phyloP scores from a whole-genome alignment of 2,113 vertebrate genomes.

The Lamprotornis superbus region DNA sequence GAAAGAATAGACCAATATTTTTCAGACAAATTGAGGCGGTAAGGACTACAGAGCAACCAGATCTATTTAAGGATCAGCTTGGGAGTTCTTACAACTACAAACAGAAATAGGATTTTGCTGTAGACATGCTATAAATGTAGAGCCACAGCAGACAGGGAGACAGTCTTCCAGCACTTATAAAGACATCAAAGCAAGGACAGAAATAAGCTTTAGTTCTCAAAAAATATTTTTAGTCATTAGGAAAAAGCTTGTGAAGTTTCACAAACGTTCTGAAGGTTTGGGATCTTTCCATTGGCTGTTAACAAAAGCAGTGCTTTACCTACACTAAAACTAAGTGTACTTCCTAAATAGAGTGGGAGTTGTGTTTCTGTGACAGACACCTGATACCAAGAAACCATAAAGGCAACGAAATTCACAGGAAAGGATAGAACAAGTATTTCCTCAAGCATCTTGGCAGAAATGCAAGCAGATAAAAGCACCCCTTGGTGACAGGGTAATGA shows the following conservation, averaged over 20 bases:
- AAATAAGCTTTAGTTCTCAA: neutral
- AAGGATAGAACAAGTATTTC: neutral
- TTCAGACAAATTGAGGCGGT: conserved; percentile 5
- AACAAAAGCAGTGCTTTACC: neutral
- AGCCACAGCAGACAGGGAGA: conserved; percentile 5
- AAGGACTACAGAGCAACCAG: conserved; percentile 11
- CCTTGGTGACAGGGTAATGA: neutral
- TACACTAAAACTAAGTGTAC: neutral
- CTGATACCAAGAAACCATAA: neutral
- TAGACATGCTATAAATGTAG: conserved; percentile 18
- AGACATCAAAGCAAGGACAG: neutral
- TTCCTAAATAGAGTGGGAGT: neutral
- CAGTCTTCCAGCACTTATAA: neutral
- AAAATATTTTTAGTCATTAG: neutral
- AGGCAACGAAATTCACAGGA: neutral
- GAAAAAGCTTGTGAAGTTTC: neutral
- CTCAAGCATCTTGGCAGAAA: neutral
- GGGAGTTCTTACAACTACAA: conserved; percentile 47
- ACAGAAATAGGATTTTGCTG: conserved; percentile 42
- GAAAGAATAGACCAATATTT: conserved; percentile 31
- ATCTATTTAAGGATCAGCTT: conserved; percentile 40
- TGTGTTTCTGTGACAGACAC: neutral
- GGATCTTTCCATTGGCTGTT: neutral
- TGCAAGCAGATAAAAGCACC: neutral
- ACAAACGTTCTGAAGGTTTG: neutral